Evolutionary conservation across 2,113 vertebrate genomes (phyloP), one percentile per base, ranked within the genome.

Genomic region (Pongo pygmaeus): DNA sequence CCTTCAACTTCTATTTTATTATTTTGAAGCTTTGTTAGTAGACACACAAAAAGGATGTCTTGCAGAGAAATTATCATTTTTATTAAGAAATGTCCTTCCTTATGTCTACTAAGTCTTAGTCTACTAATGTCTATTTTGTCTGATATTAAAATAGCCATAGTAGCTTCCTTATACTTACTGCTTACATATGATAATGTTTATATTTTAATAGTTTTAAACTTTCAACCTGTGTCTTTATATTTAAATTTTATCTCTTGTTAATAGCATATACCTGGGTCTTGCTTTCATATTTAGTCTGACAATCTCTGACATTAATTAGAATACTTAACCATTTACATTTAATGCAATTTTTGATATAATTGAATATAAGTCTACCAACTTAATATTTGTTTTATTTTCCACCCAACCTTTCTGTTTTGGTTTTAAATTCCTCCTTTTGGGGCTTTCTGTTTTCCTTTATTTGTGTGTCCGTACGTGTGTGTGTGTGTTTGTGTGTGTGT

Each of bases 21-120:
- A 78, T 59, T 84, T 89, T 83, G 57, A 96, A 59, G 8, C 3
- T 75, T 96, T 77, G 16, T 81, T 75, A 43, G 32, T 94, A 38
- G 25, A 27, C 48, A 20, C 18, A 52, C 38, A 57, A 22, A 75
- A 38, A 81, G 57, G n/a, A 38, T 55, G 30, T 35, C 20, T 77
- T 84, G 1, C 38, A 57, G 38, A 35, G 16, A 77, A 93, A 93
- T 61, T 18, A 67, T 8, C 6, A 22, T 81, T 40, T 75, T 46
- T 40, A 77, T 69, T 69, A 83, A 59, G 25, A 91, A 79, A 64
- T 48, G 17, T 18, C 14, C 20, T 8, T 59, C 40, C 23, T 70
- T 48, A 20, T 94, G 22, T 89, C 59, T 69, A 52, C 35, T 52
- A 89, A 70, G 40, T 59, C 40, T 13, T 61, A 22, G 57, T 84